These are phyloP conservation scores for Drosophila sturtevanti DNA, from an alignment of 1,140 invertebrate species.

Conservation along the genomic window DNA sequence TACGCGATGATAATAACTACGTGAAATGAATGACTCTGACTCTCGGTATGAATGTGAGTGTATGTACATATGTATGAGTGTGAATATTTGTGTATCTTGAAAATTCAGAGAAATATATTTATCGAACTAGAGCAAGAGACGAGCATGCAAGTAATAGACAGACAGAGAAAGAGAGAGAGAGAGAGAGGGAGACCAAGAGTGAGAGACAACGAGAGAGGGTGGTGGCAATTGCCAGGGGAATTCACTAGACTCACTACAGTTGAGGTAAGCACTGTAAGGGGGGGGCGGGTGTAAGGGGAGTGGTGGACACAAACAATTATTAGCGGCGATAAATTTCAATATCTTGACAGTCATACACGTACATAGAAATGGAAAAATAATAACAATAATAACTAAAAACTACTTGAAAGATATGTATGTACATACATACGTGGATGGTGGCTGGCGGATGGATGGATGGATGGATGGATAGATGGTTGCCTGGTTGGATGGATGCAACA, in stretches of 20 bases:
- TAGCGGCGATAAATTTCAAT: conserved; percentile 79
- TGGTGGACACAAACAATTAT: conserved; percentile 52
- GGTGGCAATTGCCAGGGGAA: no score
- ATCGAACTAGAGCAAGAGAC: conserved; percentile 58
- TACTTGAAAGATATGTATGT: conserved; percentile 31
- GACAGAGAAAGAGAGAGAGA: conserved; percentile 3
- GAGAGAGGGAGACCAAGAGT: not conserved
- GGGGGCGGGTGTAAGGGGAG: not conserved
- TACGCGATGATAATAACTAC: conserved; percentile 38
- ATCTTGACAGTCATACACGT: conserved; percentile 58
- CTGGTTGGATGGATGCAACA: conserved; percentile 53
- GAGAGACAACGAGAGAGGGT: no score
- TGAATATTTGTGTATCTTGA: conserved; percentile 26
- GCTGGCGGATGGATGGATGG: conserved; percentile 4
- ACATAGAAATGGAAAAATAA: conserved; percentile 75
- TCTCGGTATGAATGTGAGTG: conserved; percentile 14
- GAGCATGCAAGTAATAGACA: not conserved
- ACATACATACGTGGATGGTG: not conserved
- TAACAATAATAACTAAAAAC: conserved; percentile 78
- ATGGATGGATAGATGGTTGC: conserved; percentile 24
- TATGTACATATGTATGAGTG: no score
- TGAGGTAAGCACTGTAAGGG: not conserved
- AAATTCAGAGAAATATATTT: conserved; percentile 64
- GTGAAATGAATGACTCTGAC: conserved; percentile 32
- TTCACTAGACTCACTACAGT: not conserved